Percentiles rank a stretch among this genome's conserved stretches.
These are phyloP conservation scores for Panzeria rudis DNA, from an alignment of 2,888 invertebrate genomes.

Conservation along the genomic window DNA sequence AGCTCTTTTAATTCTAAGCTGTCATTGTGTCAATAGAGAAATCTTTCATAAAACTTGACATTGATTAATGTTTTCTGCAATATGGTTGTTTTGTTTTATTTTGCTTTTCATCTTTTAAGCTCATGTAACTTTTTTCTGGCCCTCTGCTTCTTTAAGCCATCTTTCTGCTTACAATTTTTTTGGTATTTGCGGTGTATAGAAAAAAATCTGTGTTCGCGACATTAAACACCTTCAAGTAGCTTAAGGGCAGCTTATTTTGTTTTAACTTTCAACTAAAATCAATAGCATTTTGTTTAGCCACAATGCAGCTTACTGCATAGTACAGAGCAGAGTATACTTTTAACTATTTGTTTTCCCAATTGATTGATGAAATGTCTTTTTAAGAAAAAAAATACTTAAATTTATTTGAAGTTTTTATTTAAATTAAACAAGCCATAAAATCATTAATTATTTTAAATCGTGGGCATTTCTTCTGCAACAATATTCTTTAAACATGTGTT, in stretches of 20 bases:
- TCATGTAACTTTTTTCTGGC: background rate
- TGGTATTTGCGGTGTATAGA: conserved; percentile 21
- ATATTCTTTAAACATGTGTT: conserved; percentile 60
- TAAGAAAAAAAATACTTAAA: background rate
- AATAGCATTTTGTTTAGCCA: conserved; percentile 42
- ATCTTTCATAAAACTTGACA: conserved; percentile 67
- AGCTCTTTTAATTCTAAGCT: conserved; percentile 54
- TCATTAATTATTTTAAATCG: conserved; percentile 49
- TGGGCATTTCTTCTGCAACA: background rate
- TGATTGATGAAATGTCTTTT: conserved; percentile 35
- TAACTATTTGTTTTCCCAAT: background rate
- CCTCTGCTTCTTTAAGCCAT: background rate
- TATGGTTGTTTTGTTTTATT: background rate
- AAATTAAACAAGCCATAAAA: conserved; percentile 10
- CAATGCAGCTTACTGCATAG: conserved; percentile 27
- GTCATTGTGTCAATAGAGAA: conserved; percentile 70
- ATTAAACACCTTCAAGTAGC: conserved; percentile 63
- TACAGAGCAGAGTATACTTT: background rate
- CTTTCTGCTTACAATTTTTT: background rate
- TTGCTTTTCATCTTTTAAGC: conserved; percentile 14
- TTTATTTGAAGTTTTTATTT: background rate
- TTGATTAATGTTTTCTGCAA: conserved; percentile 66
- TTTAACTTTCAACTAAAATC: background rate
- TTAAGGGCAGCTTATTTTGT: conserved; percentile 41
- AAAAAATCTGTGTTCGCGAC: background rate